Percentiles rank a stretch among this genome's conserved stretches.
phyloP scores from a whole-genome alignment of 2,113 vertebrate genomes.

The Phalacrocorax pelagicus region DNA sequence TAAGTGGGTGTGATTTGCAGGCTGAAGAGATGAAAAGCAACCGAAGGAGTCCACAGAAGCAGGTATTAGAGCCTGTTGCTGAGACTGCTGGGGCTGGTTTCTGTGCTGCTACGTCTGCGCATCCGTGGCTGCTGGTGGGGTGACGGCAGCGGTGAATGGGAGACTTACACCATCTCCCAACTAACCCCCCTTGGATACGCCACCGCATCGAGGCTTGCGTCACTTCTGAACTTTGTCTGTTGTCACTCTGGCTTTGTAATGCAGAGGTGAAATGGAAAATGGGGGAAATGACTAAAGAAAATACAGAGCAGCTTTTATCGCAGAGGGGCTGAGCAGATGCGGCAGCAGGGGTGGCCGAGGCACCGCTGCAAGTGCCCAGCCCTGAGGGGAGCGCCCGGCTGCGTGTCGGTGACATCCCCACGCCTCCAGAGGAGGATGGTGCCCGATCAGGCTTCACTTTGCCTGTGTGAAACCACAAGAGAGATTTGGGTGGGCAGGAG shows the following conservation, averaged over 20 bases:
- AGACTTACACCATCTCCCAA: neutral
- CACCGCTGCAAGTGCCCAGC: fast-evolving
- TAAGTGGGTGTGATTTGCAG: neutral
- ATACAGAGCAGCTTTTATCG: neutral
- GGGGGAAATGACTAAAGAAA: neutral
- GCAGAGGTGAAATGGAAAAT: neutral
- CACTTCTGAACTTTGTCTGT: neutral
- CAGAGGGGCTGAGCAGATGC: fast-evolving
- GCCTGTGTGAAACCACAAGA: neutral
- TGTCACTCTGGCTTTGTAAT: neutral
- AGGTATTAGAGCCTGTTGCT: neutral
- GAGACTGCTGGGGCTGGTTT: neutral
- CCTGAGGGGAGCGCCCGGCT: fast-evolving
- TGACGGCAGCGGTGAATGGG: fast-evolving
- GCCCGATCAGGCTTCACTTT: neutral
- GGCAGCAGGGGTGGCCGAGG: neutral
- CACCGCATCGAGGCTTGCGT: fast-evolving
- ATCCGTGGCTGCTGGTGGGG: neutral
- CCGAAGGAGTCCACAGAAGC: neutral
- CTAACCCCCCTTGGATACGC: neutral
- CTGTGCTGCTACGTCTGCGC: neutral
- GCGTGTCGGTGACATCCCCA: fast-evolving
- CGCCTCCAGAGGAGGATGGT: fast-evolving
- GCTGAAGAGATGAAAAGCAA: neutral
- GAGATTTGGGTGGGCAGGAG: neutral